Evolutionary conservation across 2,797 vertebrate species (phyloP), one percentile per base, ranked within the genome.

Genomic region (Cryptoblepharus egeriae): DNA sequence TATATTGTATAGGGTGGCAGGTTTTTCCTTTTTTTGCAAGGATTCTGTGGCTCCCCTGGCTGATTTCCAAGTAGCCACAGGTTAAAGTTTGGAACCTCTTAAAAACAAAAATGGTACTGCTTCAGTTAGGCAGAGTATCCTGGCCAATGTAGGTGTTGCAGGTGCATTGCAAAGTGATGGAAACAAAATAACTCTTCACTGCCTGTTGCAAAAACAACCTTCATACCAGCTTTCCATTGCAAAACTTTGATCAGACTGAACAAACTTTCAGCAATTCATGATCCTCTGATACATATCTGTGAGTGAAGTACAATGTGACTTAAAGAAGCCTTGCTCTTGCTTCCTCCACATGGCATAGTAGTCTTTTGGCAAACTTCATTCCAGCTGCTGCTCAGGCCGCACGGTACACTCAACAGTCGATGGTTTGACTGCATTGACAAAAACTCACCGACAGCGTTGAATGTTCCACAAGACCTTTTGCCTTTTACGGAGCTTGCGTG

Each of bases 381-480:
- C 58, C 58, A 24, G 64, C 8, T 64, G 37, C 18, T 58, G 32
- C 18, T 77, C 91, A 88, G 89, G 86, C 81, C 89, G 83, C 93
- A 74, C 89, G 94, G 92, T 93, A 90, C 94, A 94, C 92, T 92
- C 94, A 95, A 95, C 94, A 85, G 94, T 92, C 94, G 93, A 92
- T 94, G 94, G 94, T 95, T 95, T 92, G 88, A 86, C 82, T 89
- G 11, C 87, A 91, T 37, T 83, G 83, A 85, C 85, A 91, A 95
- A 49, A 95, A 95, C 94, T 94, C 94, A 94, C 94, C 93, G 93
- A 94, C 94, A 93, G 93, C 90, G 94, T 95, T 95, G 94, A 95
- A 95, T 95, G 94, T 95, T 94, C 93, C 88, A 90, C 85, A 90
- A 93, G 88, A 90, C 92, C 90, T 90, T 91, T 91, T 87, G 73